Base-by-base conservation (phyloP, 2,113 vertebrate species). In the Oreochromis niloticus region DNA sequence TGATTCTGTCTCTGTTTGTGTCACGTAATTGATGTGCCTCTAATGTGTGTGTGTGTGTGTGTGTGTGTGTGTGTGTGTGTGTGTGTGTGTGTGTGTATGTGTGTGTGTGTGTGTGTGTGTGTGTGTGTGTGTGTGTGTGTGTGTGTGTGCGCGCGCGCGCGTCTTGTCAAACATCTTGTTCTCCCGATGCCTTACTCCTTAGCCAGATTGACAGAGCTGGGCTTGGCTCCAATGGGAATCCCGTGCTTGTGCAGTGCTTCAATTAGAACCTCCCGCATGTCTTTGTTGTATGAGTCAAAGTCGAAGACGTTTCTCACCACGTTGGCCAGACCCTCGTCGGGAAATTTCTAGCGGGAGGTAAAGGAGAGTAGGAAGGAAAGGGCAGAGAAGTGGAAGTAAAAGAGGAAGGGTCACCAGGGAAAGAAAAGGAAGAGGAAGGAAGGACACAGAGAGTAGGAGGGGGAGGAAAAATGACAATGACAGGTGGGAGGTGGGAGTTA, bases 271-370 rank as follows among this genome's bases (percentile, higher is more conserved):
- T 99, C 98, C 52, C 96, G 93, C 95, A 93, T 97, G 95, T 99
- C 97, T 0, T 96, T 97, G 95, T 99, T 99, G 96, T 99, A 99
- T 32, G 98, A 98, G 93, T 99, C 99, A 46, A 99, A 99, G 95
- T 99, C 99, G 86, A 99, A 99, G 7, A 99, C 98, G 1, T 99
- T 99, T 55, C 97, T 97, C 91, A 99, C 97, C 89, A 99, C 98
- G 48, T 94, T 98, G 86, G 98, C 96, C 36, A 99, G 96, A 84
- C 99, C 99, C 95, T 99, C 99, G 2, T 94, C 82, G 6, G 99
- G 99, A 95, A 99, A 99, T 96, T 97, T 98, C 99, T 99, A 96
- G 56, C 63, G 71, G 68, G 6, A 32, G 7, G n/a, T 1, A 22
- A 41, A 79, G 41, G 12, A 39, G 19, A 54, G 48, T 12, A 4